A percentile compares a stretch with the other conserved stretches of the same genome.
phyloP scores from a whole-genome alignment of 2,113 vertebrate genomes.

The Oenanthe melanoleuca region DNA sequence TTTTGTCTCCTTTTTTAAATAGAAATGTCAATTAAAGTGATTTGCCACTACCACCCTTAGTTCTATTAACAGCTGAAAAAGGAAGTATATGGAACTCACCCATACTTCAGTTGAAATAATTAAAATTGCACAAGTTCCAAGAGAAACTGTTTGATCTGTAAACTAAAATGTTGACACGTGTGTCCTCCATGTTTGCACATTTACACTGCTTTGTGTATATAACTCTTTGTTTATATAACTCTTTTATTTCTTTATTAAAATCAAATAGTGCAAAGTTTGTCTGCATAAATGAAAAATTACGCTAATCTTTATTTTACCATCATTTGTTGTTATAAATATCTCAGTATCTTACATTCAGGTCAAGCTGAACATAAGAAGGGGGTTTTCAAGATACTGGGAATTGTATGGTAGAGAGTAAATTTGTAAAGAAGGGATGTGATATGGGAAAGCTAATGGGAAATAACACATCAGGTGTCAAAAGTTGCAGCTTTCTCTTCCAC shows the following conservation, averaged over 20 bases:
- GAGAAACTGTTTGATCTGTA: not conserved
- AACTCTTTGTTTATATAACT: not conserved
- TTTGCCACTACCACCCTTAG: not conserved
- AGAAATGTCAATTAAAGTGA: not conserved
- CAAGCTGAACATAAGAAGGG: not conserved
- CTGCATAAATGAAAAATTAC: not conserved
- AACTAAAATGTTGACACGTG: not conserved
- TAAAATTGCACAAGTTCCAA: not conserved
- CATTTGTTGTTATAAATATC: not conserved
- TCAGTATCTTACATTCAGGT: not conserved
- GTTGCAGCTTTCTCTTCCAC: not conserved
- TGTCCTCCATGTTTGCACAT: not conserved
- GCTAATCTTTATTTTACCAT: not conserved
- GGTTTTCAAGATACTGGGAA: not conserved
- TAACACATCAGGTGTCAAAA: not conserved
- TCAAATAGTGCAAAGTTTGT: not conserved
- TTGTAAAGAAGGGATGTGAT: not conserved
- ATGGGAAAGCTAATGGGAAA: not conserved
- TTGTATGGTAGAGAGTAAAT: not conserved
- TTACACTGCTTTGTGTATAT: not conserved
- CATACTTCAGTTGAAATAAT: not conserved
- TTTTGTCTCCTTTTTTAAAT: not conserved
- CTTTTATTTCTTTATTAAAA: not conserved
- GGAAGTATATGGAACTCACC: slow-evolving; percentile 4
- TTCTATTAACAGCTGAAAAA: not conserved